A percentile compares a stretch with the other conserved stretches of the same genome.
Evolutionary conservation across 2,888 invertebrate species (phyloP).

Genomic region (Coelinius sp.): DNA sequence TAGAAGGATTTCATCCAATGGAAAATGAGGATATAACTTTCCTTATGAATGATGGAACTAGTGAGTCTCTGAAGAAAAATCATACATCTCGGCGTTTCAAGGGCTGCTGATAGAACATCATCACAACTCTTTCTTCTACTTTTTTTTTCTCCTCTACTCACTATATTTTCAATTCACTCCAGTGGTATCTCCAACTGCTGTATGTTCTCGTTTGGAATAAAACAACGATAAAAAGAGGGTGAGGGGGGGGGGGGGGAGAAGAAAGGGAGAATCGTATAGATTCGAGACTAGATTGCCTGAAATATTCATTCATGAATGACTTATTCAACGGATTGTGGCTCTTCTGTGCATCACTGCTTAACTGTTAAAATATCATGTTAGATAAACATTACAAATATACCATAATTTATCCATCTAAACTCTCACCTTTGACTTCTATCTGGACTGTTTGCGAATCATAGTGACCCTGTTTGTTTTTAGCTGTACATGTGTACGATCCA

Average conservation of each 20-base stretch:
- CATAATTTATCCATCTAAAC: not conserved
- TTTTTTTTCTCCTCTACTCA: conserved; percentile 9
- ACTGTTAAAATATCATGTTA: not conserved
- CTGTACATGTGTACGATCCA: conserved; percentile 92
- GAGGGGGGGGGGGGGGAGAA: too few relatives aligned
- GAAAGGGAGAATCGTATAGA: not conserved
- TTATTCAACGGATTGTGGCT: conserved; percentile 28
- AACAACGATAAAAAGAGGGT: conserved; percentile 8
- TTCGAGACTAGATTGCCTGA: conserved; percentile 27
- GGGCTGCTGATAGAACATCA: conserved; percentile 29
- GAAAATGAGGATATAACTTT: conserved; percentile 24
- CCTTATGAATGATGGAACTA: conserved; percentile 42
- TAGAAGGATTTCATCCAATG: conserved; percentile 23
- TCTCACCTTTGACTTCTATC: conserved; percentile 72
- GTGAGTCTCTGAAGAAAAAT: conserved; percentile 36
- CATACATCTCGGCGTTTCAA: conserved; percentile 29
- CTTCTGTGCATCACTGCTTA: not conserved
- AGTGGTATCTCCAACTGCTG: not conserved
- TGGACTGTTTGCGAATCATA: conserved; percentile 77
- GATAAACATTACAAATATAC: not conserved
- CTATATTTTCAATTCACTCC: conserved; percentile 11
- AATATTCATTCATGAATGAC: conserved; percentile 35
- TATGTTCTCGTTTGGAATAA: conserved; percentile 2
- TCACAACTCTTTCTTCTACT: conserved; percentile 5
- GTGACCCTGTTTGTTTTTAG: conserved; percentile 86